Conservation (phyloP, 2,113 vertebrate species). For the Crypturellus undulatus region DNA sequence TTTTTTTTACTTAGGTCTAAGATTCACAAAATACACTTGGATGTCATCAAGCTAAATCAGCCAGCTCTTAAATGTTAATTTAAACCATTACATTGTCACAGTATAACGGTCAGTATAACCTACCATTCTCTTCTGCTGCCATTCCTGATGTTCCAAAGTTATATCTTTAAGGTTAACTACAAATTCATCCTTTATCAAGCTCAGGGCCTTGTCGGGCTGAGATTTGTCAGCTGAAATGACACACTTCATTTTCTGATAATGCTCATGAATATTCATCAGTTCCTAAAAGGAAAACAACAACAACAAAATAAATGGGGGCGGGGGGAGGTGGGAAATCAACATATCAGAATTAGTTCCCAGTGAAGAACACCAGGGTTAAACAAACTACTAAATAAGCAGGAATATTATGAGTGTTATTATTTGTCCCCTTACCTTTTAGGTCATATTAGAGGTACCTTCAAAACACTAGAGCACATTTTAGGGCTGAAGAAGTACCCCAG, state of each 20-base stretch:
- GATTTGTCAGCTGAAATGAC: slow-evolving; percentile 70
- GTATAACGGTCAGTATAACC: not conserved
- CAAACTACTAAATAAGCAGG: not conserved
- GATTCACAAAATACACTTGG: not conserved
- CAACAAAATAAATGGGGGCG: no score
- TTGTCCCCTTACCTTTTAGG: not conserved
- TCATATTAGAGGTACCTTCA: not conserved
- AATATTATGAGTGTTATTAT: not conserved
- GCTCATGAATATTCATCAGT: slow-evolving; percentile 87
- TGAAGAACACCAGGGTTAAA: not conserved
- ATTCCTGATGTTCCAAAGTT: slow-evolving; percentile 84
- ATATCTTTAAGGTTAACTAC: slow-evolving; percentile 79
- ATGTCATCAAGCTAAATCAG: not conserved
- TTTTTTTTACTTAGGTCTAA: not conserved
- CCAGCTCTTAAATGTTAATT: not conserved
- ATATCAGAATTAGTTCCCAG: not conserved
- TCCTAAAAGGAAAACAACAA: slow-evolving; percentile 79
- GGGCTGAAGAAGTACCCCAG: not conserved
- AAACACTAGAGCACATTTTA: not conserved
- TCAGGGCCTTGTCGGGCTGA: slow-evolving; percentile 75
- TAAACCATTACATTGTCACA: not conserved
- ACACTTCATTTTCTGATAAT: slow-evolving; percentile 90
- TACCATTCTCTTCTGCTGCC: slow-evolving; percentile 84
- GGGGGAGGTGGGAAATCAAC: not conserved
- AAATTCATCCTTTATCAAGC: slow-evolving; percentile 85